Evolutionary conservation across 2,113 vertebrate genomes (phyloP).

Genomic region (zebrafish (Danio rerio)): GRCz12tu NC_133196.1:20106001-20106500

Average conservation of each 20-base stretch:
- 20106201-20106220: not conserved
- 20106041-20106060: too few relatives aligned
- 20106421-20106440: not conserved
- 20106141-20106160: too few relatives aligned
- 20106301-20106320: not conserved
- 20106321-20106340: conserved; percentile 20
- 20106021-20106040: too few relatives aligned
- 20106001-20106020: too few relatives aligned
- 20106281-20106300: conserved; percentile 2
- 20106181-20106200: not conserved
- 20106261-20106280: not conserved
- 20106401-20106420: conserved; percentile 8
- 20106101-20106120: too few relatives aligned
- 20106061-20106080: too few relatives aligned
- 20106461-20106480: not conserved
- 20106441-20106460: not conserved
- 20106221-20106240: not conserved
- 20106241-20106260: not conserved
- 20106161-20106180: too few relatives aligned
- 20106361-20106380: conserved; percentile 12
- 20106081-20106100: too few relatives aligned
- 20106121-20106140: too few relatives aligned
- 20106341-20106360: conserved; percentile 35
- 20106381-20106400: conserved; percentile 26
- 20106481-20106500: not conserved